Evolutionary conservation across 2,113 vertebrate genomes (phyloP).

Genomic region (Marmota monax): DNA sequence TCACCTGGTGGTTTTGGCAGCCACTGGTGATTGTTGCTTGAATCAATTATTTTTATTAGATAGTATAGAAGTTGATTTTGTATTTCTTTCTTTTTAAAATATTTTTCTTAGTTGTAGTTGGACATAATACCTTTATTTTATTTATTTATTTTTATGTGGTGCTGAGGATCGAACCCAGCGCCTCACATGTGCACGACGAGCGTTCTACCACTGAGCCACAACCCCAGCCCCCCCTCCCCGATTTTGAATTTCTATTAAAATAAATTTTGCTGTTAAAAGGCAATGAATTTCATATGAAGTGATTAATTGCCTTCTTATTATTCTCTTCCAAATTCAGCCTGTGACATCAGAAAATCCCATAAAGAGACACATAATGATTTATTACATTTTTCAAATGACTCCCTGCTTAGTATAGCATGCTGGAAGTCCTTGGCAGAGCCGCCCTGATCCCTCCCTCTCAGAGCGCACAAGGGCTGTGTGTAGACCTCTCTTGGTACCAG

Average conservation of each 20-base stretch:
- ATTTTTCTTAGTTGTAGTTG: no score
- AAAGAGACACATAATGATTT: background rate
- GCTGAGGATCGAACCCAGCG: no score
- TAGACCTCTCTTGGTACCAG: fast-evolving
- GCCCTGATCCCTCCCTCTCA: background rate
- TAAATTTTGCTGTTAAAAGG: background rate
- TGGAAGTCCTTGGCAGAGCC: fast-evolving
- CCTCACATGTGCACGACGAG: no score
- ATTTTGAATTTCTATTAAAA: background rate
- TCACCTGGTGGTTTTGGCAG: background rate
- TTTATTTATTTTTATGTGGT: no score
- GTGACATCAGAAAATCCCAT: background rate
- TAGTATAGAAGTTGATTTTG: background rate
- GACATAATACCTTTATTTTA: no score
- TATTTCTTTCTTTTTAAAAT: background rate
- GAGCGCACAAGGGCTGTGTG: fast-evolving
- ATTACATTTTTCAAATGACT: background rate
- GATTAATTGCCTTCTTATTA: background rate
- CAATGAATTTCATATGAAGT: background rate
- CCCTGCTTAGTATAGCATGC: background rate
- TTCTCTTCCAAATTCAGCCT: background rate
- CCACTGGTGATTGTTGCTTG: background rate
- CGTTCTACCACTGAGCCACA: no score
- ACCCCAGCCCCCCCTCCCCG: background rate
- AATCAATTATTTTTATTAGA: background rate